These are phyloP conservation scores for Phortica okadai DNA, from an alignment of 2,888 invertebrate genomes.

Conservation along the genomic window DNA sequence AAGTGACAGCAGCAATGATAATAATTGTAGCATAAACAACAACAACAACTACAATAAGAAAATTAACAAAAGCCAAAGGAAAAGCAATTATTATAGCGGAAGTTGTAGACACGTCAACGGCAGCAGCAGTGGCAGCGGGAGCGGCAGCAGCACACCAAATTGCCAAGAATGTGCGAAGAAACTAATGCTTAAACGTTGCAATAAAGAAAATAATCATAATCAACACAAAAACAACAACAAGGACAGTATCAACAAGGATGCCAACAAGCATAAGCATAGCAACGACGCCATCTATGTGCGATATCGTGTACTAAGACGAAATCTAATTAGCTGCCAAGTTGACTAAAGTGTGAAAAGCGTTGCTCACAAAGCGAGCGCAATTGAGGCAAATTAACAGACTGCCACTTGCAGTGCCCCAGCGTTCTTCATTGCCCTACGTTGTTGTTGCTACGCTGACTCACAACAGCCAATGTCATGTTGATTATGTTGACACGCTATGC, in stretches of 20 bases:
- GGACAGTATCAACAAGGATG: constrained; percentile 4
- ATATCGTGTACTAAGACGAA: neutral
- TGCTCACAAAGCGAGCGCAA: neutral
- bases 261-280: neutral
- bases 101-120: constrained; percentile 35
- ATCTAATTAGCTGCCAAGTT: constrained; percentile 22
- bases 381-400: neutral
- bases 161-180: neutral
- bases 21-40: constrained; percentile 23
- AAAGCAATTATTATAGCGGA: constrained; percentile 31
- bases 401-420: neutral
- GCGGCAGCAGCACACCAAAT: constrained; percentile 2
- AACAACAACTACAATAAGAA: constrained; percentile 31
- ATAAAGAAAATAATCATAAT: constrained; percentile 23
- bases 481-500: neutral
- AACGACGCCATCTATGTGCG: neutral
- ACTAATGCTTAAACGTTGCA: constrained; percentile 16
- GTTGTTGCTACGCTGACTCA: neutral
- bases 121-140: constrained; percentile 15
- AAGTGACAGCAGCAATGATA: constrained; percentile 34
- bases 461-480: neutral
- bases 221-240: constrained; percentile 4
- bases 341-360: neutral
- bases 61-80: neutral
- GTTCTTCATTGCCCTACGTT: neutral